These are phyloP conservation scores for Microchrysa polita DNA, from an alignment of 2,888 invertebrate species.

Conservation along the genomic window DNA sequence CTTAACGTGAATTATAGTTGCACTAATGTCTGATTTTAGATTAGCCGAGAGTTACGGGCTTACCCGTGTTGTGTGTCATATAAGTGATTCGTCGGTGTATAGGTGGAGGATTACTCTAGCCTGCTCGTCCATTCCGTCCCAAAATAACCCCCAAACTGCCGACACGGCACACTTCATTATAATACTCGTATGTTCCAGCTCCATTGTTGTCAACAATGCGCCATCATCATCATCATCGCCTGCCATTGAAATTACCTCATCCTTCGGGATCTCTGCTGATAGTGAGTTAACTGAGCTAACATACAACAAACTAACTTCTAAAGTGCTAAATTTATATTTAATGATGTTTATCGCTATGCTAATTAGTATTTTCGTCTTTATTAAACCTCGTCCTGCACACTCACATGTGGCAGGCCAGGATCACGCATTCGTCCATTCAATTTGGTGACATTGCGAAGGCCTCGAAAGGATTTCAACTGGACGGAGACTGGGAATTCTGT, in stretches of 20 bases:
- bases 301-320: conserved; percentile 29
- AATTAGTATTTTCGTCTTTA: conserved; percentile 45
- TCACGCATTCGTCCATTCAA: conserved; percentile 19
- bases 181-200: background rate
- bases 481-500: too few relatives aligned
- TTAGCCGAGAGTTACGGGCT: conserved; percentile 44
- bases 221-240: too few relatives aligned
- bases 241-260: background rate
- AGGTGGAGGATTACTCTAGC: background rate
- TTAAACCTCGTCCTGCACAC: conserved; percentile 31
- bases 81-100: conserved; percentile 36
- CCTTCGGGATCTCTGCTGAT: too few relatives aligned
- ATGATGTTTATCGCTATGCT: conserved; percentile 43
- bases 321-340: conserved; percentile 46
- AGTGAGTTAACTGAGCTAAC: conserved; percentile 1
- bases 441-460: background rate
- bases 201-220: conserved; percentile 12
- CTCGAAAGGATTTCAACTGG: background rate
- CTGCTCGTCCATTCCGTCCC: background rate
- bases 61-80: conserved; percentile 31
- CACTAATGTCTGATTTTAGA: conserved; percentile 46
- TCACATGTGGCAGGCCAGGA: background rate
- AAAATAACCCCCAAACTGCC: too few relatives aligned
- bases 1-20: conserved; percentile 45
- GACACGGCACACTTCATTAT: conserved; percentile 21